phyloP scores from a whole-genome alignment of 1,140 invertebrate species.

The Orius insidiosus region DNA sequence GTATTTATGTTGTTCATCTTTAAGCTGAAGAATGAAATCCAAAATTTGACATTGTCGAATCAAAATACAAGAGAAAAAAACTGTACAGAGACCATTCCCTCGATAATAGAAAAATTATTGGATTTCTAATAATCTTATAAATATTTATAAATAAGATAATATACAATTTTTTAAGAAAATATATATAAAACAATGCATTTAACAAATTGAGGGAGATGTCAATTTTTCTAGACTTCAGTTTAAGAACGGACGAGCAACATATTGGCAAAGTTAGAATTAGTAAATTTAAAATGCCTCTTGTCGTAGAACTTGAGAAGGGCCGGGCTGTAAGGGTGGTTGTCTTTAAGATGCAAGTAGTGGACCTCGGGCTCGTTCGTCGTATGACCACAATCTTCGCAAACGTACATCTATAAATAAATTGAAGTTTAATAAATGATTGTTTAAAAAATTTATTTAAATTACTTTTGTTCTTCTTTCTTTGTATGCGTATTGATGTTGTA shows the following conservation, averaged over 20 bases:
- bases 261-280: conserved; percentile 82
- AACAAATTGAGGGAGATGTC: too few relatives aligned
- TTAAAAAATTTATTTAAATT: conserved; percentile 23
- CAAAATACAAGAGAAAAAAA: too few relatives aligned
- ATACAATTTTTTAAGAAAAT: too few relatives aligned
- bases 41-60: too few relatives aligned
- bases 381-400: conserved; percentile 98
- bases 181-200: too few relatives aligned
- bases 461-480: conserved; percentile 92
- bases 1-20: too few relatives aligned
- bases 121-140: too few relatives aligned
- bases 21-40: too few relatives aligned
- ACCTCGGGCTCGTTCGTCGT: conserved; percentile 90
- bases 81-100: too few relatives aligned
- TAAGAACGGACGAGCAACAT: conserved; percentile 44
- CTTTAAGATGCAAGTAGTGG: conserved; percentile 89
- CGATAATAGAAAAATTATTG: too few relatives aligned
- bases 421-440: conserved; percentile 17
- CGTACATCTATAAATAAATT: conserved; percentile 66
- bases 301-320: conserved; percentile 93
- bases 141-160: too few relatives aligned
- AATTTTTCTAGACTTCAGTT: conserved; percentile 14
- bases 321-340: conserved; percentile 90
- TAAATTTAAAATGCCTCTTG: conserved; percentile 95
- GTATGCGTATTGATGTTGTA: conserved; percentile 91